phyloP scores from a whole-genome alignment of 2,113 vertebrate species.

The Xiphorhynchus elegans region DNA sequence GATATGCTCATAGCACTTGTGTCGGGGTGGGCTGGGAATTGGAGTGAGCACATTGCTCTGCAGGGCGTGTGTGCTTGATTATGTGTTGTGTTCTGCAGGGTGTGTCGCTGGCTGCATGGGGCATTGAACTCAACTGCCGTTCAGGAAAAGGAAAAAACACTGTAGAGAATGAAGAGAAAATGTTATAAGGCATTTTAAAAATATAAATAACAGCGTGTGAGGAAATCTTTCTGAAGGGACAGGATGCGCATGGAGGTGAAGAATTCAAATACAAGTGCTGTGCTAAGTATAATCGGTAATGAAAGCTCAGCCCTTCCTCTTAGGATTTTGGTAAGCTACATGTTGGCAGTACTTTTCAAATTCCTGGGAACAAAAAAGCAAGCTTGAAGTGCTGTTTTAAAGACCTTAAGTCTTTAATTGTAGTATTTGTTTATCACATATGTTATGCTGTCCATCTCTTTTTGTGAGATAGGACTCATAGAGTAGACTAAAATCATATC shows the following conservation, averaged over 20 bases:
- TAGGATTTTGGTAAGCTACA: slow-evolving; percentile 7
- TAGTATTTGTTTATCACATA: neutral
- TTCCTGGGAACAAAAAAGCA: neutral
- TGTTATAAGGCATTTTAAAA: slow-evolving; percentile 39
- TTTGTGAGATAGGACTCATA: neutral
- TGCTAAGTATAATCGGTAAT: slow-evolving; percentile 50
- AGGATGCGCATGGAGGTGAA: slow-evolving; percentile 34
- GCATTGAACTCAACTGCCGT: neutral
- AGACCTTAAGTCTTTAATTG: neutral
- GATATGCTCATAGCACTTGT: neutral
- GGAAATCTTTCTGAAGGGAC: slow-evolving; percentile 40
- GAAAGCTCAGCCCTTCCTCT: slow-evolving; percentile 63
- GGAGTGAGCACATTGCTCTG: neutral
- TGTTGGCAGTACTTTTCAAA: slow-evolving; percentile 37
- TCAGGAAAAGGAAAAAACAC: slow-evolving; percentile 64
- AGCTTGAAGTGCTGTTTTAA: neutral
- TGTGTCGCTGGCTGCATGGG: slow-evolving; percentile 3
- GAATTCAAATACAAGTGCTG: slow-evolving; percentile 39
- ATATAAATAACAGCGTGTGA: slow-evolving; percentile 52
- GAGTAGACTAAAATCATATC: neutral
- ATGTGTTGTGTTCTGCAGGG: slow-evolving; percentile 36
- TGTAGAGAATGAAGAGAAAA: slow-evolving; percentile 58
- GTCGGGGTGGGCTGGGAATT: slow-evolving; percentile 8
- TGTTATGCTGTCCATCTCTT: neutral
- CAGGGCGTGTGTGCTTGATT: slow-evolving; percentile 26